A percentile compares a stretch with the other conserved stretches of the same genome.
Conservation (phyloP, 2,888 invertebrate species). For the Drosophila neoperkinsi region DNA sequence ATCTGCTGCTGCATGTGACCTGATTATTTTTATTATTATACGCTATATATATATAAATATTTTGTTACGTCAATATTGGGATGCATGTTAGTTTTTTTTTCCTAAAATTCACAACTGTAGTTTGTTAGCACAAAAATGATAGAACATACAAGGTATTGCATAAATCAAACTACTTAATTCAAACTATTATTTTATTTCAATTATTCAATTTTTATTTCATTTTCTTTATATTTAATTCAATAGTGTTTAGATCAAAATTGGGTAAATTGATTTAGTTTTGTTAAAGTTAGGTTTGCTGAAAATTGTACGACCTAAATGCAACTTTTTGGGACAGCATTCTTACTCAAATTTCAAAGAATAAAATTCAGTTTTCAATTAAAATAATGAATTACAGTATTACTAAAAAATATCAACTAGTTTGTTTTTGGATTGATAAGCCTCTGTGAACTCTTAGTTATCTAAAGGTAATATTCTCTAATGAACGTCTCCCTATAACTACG, state of each 20-base stretch:
- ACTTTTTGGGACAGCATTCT: neutral
- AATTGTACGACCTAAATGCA: neutral
- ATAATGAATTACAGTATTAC: neutral
- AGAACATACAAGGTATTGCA: neutral
- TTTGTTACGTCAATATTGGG: neutral
- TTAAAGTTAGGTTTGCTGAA: neutral
- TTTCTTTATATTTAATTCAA: neutral
- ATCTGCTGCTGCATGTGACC: constrained; percentile 22
- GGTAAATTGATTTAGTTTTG: neutral
- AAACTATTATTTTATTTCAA: neutral
- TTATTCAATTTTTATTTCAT: neutral
- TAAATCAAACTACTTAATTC: neutral
- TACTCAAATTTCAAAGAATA: no score
- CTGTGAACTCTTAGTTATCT: no score
- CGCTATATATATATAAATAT: neutral
- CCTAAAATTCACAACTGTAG: neutral
- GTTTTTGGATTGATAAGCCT: neutral
- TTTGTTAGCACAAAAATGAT: neutral
- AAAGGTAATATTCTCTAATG: neutral
- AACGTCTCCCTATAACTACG: neutral
- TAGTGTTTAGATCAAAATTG: neutral
- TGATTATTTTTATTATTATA: constrained; percentile 45
- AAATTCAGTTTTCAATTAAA: neutral
- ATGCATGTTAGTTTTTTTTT: neutral
- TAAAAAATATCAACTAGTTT: no score